Evolutionary conservation across 2,888 invertebrate genomes (phyloP).

Genomic region (Limenitis camilla): DNA sequence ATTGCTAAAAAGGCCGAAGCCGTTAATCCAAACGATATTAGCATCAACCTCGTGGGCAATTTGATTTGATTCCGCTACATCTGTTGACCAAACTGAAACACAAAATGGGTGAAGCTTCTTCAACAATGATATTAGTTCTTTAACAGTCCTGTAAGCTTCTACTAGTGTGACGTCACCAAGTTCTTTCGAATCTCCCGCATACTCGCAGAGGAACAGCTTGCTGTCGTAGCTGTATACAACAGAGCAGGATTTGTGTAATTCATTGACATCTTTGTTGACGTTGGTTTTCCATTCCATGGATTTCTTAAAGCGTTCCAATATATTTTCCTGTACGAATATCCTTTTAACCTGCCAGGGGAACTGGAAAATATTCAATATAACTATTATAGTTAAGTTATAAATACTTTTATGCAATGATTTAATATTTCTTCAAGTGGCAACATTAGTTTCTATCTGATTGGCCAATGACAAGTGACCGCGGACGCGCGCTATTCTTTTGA

Average conservation of each 20-base stretch:
- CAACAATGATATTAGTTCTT: slow-evolving; percentile 40
- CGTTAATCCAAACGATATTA: slow-evolving; percentile 44
- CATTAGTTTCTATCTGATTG: too few relatives aligned
- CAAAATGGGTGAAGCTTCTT: slow-evolving; percentile 25
- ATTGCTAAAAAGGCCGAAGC: slow-evolving; percentile 36
- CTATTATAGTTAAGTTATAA: too few relatives aligned
- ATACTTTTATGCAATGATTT: too few relatives aligned
- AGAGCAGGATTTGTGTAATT: slow-evolving; percentile 13
- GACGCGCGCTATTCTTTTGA: too few relatives aligned
- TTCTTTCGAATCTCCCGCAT: slow-evolving; percentile 23
- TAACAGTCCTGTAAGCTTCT: slow-evolving; percentile 47
- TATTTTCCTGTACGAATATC: slow-evolving; percentile 46
- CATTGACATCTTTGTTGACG: slow-evolving; percentile 11
- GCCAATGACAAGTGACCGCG: too few relatives aligned
- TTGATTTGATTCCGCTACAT: slow-evolving; percentile 41
- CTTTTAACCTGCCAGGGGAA: slow-evolving; percentile 39
- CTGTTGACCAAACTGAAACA: slow-evolving; percentile 45
- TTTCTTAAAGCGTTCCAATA: slow-evolving; percentile 35
- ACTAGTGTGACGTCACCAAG: slow-evolving; percentile 23
- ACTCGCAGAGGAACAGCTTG: slow-evolving; percentile 21
- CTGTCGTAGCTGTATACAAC: slow-evolving; percentile 21
- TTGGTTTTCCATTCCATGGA: slow-evolving; percentile 33
- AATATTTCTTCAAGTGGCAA: too few relatives aligned
- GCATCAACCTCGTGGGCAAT: slow-evolving; percentile 30
- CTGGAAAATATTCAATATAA: slow-evolving; percentile 27